Evolutionary conservation across 1,140 invertebrate genomes (phyloP).

Genomic region (Tenebrio molitor): DNA sequence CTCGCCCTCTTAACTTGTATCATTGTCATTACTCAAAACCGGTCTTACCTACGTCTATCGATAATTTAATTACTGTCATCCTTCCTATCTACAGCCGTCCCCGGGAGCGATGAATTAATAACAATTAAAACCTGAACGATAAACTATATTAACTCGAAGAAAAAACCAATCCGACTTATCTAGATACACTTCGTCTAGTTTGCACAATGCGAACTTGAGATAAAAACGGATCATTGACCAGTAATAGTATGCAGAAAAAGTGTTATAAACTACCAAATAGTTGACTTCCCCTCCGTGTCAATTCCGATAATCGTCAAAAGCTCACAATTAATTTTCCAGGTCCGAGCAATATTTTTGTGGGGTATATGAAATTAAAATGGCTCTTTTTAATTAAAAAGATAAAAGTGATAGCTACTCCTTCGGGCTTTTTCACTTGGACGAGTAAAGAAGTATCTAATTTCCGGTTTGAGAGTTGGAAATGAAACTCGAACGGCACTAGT

Average conservation of each 20-base stretch:
- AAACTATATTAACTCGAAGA: neutral
- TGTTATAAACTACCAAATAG: no score
- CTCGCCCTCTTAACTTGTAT: conserved; percentile 15
- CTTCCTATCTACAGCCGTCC: neutral
- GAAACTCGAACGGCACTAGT: neutral
- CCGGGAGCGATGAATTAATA: neutral
- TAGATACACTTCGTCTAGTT: no score
- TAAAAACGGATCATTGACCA: no score
- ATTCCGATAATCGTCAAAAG: no score
- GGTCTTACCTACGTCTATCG: neutral
- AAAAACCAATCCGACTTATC: no score
- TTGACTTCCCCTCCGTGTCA: no score
- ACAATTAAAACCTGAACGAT: conserved; percentile 14
- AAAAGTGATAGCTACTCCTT: neutral
- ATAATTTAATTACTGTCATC: conserved; percentile 24
- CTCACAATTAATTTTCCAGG: no score
- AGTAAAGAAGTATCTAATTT: conserved; percentile 18
- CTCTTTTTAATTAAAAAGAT: conserved; percentile 9
- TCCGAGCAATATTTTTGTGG: no score
- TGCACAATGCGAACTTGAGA: no score
- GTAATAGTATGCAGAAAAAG: no score
- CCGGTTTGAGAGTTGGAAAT: conserved; percentile 11
- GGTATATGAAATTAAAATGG: no score
- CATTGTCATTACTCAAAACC: neutral
- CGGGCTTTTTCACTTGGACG: neutral